Evolutionary conservation across 2,888 invertebrate species (phyloP), one percentile per base, ranked within the genome.

Genomic region (Macrophya annulata): DNA sequence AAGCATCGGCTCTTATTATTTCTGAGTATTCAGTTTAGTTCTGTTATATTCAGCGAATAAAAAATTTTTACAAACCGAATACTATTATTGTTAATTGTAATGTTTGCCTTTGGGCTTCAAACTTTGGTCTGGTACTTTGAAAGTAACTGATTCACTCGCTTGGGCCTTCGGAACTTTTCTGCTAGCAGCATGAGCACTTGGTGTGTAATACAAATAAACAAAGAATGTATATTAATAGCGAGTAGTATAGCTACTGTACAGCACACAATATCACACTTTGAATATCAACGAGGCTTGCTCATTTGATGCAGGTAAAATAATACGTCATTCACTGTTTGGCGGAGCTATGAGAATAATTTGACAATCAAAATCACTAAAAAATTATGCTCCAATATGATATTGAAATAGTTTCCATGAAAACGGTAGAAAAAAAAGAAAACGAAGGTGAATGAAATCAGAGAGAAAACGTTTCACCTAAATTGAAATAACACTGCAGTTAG

Each of bases 401-500:
- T 31, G 1, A 15, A 15, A 68, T 8, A 31, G 10, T 68, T 68
- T 68, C 68, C 15, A 55, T 55, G 55, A 68, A 1, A 71, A 9
- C 15, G 4, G 40, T 5, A 6, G 31, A 31, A 6, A 71, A 71
- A 12, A 45, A 17, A 10, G 25, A 2, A 31, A 45, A 25, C 45
- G 10, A 45, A 21, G 6, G 43, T 45, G 21, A n/a, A 71, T 71
- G 9, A n/a, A n/a, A n/a, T 0, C 3, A 71, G 4, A 71, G 9
- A 43, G 21, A 10, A 45, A 45, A 74, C 72, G 72, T 45, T 72
- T 45, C 77, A 55, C 15, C 31, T 37, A 43, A 21, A 40, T 21
- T 81, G 43, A 62, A 81, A 77, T 81, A 21, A 45, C 62, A 37
- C n/a, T 2, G 25, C 37, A 84, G 25, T 89, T 89, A 90, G 87